phyloP scores from a whole-genome alignment of 2,113 vertebrate species.

The Apodemus speciosus region DNA sequence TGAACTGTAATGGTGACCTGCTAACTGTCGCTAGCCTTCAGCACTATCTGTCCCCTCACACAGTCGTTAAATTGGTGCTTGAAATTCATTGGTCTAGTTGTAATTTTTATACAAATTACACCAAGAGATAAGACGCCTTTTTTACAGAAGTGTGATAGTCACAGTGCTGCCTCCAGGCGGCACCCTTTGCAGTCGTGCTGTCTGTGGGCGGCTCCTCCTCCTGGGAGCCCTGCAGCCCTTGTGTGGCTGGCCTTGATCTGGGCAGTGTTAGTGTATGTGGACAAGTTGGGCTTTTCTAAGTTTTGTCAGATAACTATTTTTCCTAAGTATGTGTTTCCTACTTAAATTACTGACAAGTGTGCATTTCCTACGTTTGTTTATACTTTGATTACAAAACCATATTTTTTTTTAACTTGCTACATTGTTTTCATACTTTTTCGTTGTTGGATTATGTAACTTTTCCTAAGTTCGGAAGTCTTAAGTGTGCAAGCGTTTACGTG shows the following conservation, averaged over 20 bases:
- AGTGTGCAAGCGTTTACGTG: conserved; percentile 90
- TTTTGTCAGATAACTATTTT: conserved; percentile 81
- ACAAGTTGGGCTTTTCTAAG: conserved; percentile 65
- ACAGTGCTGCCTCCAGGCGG: conserved; percentile 77
- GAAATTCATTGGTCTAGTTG: conserved; percentile 81
- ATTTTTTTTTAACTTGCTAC: conserved; percentile 86
- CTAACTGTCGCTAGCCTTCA: conserved; percentile 78
- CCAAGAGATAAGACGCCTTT: conserved; percentile 77
- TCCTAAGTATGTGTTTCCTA: conserved; percentile 84
- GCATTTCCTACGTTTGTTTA: conserved; percentile 87
- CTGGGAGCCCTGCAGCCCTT: conserved; percentile 66
- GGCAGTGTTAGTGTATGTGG: conserved; percentile 81
- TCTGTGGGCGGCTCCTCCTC: conserved; percentile 67
- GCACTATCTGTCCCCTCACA: conserved; percentile 76
- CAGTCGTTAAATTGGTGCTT: conserved; percentile 87
- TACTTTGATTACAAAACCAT: conserved; percentile 85
- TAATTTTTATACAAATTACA: conserved; percentile 76
- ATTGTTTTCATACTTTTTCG: conserved; percentile 83
- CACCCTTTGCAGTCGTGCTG: conserved; percentile 75
- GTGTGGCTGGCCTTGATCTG: conserved; percentile 72
- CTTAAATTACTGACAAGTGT: conserved; percentile 84
- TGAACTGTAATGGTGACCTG: conserved; percentile 75
- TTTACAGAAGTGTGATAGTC: conserved; percentile 74
- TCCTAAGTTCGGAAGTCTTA: conserved; percentile 93
- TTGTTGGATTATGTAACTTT: conserved; percentile 85